Percentiles rank a stretch among this genome's conserved stretches.
Evolutionary conservation across 2,113 vertebrate species (phyloP).

Genomic region (Sisor rabdophorus): DNA sequence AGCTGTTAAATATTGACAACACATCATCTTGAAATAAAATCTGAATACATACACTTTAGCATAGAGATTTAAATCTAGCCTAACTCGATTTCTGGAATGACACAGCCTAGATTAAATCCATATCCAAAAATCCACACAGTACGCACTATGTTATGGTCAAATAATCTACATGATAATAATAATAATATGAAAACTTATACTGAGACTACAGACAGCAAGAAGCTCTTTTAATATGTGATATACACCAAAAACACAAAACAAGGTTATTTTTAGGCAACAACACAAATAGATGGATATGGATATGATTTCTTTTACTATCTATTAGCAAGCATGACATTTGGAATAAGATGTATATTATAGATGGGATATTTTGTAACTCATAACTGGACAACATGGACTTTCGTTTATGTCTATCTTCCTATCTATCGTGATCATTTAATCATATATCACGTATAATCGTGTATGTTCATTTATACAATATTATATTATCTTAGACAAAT

Average conservation of each 20-base stretch:
- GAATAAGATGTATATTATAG: constrained; percentile 45
- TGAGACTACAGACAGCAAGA: not conserved
- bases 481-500: constrained; percentile 34
- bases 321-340: constrained; percentile 50
- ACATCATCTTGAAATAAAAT: not conserved
- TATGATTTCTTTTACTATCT: not conserved
- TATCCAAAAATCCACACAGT: constrained; percentile 7
- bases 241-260: not conserved
- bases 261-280: not conserved
- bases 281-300: constrained; percentile 8
- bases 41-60: not conserved
- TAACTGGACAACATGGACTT: constrained; percentile 14
- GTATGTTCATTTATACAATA: constrained; percentile 67
- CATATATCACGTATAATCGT: constrained; percentile 60
- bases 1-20: constrained; percentile 1
- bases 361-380: constrained; percentile 20
- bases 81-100: not conserved
- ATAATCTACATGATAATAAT: no score
- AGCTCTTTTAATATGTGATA: not conserved
- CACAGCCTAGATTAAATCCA: not conserved
- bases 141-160: not conserved
- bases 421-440: constrained; percentile 59
- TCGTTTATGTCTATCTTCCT: constrained; percentile 58
- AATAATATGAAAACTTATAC: not conserved
- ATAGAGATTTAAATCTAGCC: not conserved